Evolutionary conservation across 2,113 vertebrate species (phyloP).

Genomic region (Parotia lawesii): DNA sequence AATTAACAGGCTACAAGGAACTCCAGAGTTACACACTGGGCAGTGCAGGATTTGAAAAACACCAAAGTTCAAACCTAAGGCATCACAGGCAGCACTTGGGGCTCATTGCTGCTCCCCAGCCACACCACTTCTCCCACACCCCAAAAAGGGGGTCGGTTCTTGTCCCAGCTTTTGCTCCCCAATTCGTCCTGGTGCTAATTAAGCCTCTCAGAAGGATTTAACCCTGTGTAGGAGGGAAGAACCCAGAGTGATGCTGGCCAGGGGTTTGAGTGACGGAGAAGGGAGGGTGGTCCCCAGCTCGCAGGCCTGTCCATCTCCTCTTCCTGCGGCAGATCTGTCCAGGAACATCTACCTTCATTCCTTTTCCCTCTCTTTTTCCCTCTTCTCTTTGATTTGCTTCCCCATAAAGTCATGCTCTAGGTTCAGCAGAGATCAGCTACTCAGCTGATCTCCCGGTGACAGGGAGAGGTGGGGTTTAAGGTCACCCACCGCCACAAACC

Average conservation of each 20-base stretch:
- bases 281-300: background rate
- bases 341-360: background rate
- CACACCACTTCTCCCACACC: rapidly evolving
- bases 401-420: background rate
- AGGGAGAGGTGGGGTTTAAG: background rate
- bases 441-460: background rate
- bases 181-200: background rate
- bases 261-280: background rate
- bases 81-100: background rate
- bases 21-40: no score
- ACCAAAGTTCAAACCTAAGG: no score
- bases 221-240: background rate
- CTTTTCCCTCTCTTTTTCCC: background rate
- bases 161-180: background rate
- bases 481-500: background rate
- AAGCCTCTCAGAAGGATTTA: background rate
- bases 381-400: background rate
- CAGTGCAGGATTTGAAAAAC: no score
- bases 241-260: background rate
- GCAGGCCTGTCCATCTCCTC: background rate
- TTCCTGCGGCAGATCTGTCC: rapidly evolving
- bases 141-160: background rate
- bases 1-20: no score
- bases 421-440: background rate
- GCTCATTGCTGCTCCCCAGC: background rate